Evolutionary conservation across 2,888 invertebrate species (phyloP).

Genomic region (Coelogynopora nodosa): DNA sequence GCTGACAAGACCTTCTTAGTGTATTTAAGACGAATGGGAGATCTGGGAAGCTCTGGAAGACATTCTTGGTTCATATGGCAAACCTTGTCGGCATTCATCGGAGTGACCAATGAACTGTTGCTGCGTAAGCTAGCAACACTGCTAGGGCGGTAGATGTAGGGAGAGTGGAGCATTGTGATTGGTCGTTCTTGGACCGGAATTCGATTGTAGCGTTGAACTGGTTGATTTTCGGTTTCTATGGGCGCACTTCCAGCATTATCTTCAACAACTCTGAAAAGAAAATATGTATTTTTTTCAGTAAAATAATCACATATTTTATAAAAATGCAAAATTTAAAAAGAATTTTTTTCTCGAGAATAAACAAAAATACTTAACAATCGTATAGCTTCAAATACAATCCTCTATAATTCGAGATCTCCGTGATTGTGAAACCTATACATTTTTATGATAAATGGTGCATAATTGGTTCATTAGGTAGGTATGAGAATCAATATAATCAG

Average conservation of each 20-base stretch:
- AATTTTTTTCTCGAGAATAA: too few relatives aligned
- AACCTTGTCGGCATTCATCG: neutral
- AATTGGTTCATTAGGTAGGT: too few relatives aligned
- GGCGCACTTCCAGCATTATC: neutral
- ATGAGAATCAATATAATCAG: too few relatives aligned
- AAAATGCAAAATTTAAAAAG: too few relatives aligned
- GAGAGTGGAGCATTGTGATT: neutral
- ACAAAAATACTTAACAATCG: too few relatives aligned
- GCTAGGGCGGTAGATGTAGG: neutral
- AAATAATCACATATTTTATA: too few relatives aligned
- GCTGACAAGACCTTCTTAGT: neutral
- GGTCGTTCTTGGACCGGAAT: neutral
- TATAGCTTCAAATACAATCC: too few relatives aligned
- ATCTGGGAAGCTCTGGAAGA: neutral
- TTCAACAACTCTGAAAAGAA: neutral
- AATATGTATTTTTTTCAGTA: too few relatives aligned
- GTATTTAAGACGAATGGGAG: neutral
- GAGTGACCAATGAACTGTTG: neutral
- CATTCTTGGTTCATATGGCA: neutral
- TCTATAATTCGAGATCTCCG: too few relatives aligned
- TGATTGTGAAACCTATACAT: too few relatives aligned
- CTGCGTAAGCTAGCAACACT: neutral
- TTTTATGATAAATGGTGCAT: too few relatives aligned
- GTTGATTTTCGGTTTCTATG: too few relatives aligned
- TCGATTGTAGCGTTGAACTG: neutral